phyloP scores from a whole-genome alignment of 2,888 invertebrate species.

The Epinotia ramella region DNA sequence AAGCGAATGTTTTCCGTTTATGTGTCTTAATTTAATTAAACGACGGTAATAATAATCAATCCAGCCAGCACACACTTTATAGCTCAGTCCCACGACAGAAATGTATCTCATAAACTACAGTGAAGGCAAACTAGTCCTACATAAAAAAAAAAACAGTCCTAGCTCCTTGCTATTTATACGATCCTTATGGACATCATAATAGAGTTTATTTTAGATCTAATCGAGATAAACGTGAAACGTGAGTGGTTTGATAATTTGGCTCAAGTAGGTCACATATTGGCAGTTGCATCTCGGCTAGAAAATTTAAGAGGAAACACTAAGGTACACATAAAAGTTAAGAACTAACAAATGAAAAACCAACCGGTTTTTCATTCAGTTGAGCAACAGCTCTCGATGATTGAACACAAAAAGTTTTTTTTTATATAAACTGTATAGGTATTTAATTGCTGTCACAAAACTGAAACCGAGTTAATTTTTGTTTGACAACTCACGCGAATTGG shows the following conservation, averaged over 20 bases:
- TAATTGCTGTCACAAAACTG: too few relatives aligned
- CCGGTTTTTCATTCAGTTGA: background rate
- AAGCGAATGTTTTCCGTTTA: background rate
- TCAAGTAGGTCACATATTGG: conserved; percentile 53
- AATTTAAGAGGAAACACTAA: conserved; percentile 32
- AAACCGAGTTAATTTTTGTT: too few relatives aligned
- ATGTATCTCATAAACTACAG: conserved; percentile 44
- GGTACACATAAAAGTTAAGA: too few relatives aligned
- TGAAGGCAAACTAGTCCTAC: conserved; percentile 57
- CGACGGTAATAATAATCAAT: conserved; percentile 21
- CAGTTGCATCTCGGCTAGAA: conserved; percentile 54
- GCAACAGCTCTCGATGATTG: background rate
- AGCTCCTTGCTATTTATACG: conserved; percentile 5
- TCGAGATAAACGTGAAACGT: conserved; percentile 6
- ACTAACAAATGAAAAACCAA: too few relatives aligned
- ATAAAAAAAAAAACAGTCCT: conserved; percentile 39
- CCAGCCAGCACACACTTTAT: conserved; percentile 3
- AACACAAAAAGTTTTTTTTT: too few relatives aligned
- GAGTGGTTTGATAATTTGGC: conserved; percentile 49
- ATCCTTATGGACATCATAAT: background rate
- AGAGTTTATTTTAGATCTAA: conserved; percentile 13
- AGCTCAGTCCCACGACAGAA: conserved; percentile 34
- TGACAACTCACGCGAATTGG: too few relatives aligned
- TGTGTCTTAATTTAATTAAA: conserved; percentile 3
- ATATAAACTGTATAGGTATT: too few relatives aligned